These are phyloP conservation scores for Acipenser transmontanus DNA, from an alignment of 2,797 vertebrate species.

Conservation along the genomic window DNA sequence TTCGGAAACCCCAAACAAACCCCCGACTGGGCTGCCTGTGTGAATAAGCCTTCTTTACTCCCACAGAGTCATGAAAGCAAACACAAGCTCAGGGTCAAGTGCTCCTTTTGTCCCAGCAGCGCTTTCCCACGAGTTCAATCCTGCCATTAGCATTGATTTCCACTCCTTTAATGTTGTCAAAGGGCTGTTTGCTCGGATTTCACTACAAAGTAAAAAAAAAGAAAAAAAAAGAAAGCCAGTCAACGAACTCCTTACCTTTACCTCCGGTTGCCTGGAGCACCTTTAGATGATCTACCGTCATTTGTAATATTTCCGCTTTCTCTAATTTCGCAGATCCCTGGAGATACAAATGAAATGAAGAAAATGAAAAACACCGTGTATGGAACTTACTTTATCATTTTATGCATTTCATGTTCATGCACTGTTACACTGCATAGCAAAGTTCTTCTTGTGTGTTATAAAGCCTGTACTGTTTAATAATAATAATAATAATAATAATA, in stretches of 20 bases:
- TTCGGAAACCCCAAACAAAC: constrained; percentile 75
- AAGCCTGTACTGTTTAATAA: no score
- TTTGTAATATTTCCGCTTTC: constrained; percentile 93
- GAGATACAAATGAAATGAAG: constrained; percentile 29
- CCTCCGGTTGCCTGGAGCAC: constrained; percentile 86
- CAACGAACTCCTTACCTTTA: constrained; percentile 69
- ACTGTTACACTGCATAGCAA: no score
- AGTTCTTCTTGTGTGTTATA: no score
- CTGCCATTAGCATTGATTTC: constrained; percentile 80
- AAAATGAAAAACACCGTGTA: no score
- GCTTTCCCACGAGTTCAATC: constrained; percentile 88
- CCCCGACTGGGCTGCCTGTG: constrained; percentile 64
- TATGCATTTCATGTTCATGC: no score
- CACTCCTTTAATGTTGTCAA: constrained; percentile 71
- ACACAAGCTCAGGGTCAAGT: constrained; percentile 87
- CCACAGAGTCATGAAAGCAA: constrained; percentile 86
- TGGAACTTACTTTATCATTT: no score
- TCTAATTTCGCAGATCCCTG: constrained; percentile 93
- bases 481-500: no score
- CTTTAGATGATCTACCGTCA: constrained; percentile 96
- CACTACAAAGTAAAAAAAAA: constrained; percentile 18
- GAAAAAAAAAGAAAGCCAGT: constrained; percentile 12
- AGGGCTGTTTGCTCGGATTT: constrained; percentile 48
- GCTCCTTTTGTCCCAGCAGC: constrained; percentile 76
- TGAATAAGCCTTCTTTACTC: constrained; percentile 68